Percentiles rank a stretch among this genome's conserved stretches.
Conservation (phyloP, 2,113 vertebrate genomes). For the Megatriorchis doriae region DNA sequence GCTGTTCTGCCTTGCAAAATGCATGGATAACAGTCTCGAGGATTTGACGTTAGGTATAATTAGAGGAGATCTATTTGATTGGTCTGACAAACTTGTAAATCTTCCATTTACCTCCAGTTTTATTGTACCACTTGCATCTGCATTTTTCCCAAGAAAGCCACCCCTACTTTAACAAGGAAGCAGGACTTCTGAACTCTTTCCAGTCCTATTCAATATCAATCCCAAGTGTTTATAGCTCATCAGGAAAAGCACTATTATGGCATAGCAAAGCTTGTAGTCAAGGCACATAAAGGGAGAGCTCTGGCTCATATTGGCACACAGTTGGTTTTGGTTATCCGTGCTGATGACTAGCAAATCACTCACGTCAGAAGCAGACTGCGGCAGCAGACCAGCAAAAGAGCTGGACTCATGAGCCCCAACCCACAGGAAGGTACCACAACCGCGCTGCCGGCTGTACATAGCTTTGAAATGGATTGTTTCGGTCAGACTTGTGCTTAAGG, state of each 20-base stretch:
- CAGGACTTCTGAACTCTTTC: background rate
- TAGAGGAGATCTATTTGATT: background rate
- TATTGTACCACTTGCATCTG: background rate
- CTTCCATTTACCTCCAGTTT: background rate
- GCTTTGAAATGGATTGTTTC: background rate
- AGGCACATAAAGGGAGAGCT: background rate
- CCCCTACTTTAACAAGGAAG: background rate
- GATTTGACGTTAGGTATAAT: background rate
- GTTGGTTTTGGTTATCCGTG: background rate
- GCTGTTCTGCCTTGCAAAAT: background rate
- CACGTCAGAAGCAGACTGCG: background rate
- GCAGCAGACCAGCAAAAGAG: background rate
- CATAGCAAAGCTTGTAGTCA: background rate
- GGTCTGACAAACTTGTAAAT: background rate
- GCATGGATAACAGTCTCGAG: background rate
- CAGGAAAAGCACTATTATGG: background rate
- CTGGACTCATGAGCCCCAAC: background rate
- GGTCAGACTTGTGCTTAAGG: background rate
- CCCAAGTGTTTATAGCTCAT: background rate
- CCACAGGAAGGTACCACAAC: background rate
- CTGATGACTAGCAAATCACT: background rate
- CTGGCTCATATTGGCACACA: background rate
- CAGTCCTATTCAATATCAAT: background rate
- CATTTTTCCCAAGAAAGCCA: background rate
- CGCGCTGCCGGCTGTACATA: fast-evolving